Conservation (phyloP, 2,113 vertebrate species). For the Martes martes region DNA sequence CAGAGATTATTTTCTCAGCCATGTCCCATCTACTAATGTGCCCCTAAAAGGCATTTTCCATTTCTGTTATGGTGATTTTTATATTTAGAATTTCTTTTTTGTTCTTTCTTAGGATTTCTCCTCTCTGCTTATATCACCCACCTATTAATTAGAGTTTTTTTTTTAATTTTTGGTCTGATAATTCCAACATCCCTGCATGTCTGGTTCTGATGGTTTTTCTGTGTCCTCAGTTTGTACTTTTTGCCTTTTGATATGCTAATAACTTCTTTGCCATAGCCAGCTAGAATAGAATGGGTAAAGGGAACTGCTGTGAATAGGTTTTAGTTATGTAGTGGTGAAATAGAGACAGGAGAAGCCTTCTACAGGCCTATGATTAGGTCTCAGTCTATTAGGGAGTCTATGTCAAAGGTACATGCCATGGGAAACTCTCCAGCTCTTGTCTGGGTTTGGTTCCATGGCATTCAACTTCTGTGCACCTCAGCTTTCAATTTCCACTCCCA, state of each 20-base stretch:
- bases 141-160: background rate
- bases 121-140: background rate
- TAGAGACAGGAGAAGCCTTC: background rate
- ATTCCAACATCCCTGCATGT: background rate
- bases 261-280: background rate
- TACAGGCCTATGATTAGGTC: background rate
- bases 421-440: background rate
- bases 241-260: background rate
- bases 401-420: background rate
- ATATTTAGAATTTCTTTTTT: background rate
- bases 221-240: background rate
- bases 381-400: background rate
- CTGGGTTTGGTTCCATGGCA: background rate
- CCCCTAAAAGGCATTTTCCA: background rate
- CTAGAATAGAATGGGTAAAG: background rate
- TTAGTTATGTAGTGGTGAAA: background rate
- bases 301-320: background rate
- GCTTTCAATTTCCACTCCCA: background rate
- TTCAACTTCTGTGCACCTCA: background rate
- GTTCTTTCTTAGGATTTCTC: background rate
- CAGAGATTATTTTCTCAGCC: background rate
- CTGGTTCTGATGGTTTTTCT: background rate
- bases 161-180: background rate
- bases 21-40: background rate
- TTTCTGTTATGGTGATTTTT: background rate